Conservation (phyloP, 2,888 invertebrate genomes). For the Platerodrilus igneus region DNA sequence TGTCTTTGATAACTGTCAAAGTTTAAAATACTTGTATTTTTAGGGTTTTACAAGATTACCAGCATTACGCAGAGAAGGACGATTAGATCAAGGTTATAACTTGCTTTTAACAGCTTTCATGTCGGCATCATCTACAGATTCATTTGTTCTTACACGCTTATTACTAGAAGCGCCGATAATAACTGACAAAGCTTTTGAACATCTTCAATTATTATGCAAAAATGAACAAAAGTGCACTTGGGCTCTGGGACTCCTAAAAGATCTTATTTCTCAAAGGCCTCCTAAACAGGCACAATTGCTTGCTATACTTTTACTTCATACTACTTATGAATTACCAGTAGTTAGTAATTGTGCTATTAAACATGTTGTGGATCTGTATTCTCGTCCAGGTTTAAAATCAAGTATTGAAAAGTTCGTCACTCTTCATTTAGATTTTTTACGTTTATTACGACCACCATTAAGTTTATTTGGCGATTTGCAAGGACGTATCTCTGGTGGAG, state of each 20-base stretch:
- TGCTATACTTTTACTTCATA: slow-evolving; percentile 71
- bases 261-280: slow-evolving; percentile 78
- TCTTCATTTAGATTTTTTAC: slow-evolving; percentile 56
- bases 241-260: slow-evolving; percentile 79
- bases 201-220: slow-evolving; percentile 72
- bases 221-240: slow-evolving; percentile 60
- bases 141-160: slow-evolving; percentile 61
- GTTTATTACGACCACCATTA: slow-evolving; percentile 64
- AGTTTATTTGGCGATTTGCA: slow-evolving; percentile 63
- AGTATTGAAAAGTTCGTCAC: slow-evolving; percentile 74
- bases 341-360: slow-evolving; percentile 71
- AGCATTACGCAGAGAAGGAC: slow-evolving; percentile 51
- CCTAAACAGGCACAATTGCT: slow-evolving; percentile 78
- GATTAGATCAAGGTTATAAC: slow-evolving; percentile 79
- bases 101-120: slow-evolving; percentile 74
- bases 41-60: slow-evolving; percentile 51
- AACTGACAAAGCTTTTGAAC: slow-evolving; percentile 81
- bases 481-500: slow-evolving; percentile 53
- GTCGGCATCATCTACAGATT: slow-evolving; percentile 49
- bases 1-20: slow-evolving; percentile 7
- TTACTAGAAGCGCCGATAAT: slow-evolving; percentile 86
- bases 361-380: slow-evolving; percentile 69
- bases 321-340: slow-evolving; percentile 59
- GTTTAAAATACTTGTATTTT: not conserved
- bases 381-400: slow-evolving; percentile 59